phyloP scores from a whole-genome alignment of 2,888 invertebrate species.

The Philonicus albiceps region DNA sequence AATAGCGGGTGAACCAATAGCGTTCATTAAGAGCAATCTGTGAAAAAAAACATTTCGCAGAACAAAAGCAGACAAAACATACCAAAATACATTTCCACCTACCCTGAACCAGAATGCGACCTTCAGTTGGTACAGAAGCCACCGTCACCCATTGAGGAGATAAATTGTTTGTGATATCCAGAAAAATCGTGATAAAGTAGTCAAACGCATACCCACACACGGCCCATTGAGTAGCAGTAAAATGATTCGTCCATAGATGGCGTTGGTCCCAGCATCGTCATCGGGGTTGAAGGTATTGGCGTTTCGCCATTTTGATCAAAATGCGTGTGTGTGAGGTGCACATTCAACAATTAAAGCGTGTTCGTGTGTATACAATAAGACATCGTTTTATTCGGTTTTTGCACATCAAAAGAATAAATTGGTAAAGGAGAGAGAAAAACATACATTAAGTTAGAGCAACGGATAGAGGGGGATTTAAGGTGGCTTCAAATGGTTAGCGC shows the following conservation, averaged over 20 bases:
- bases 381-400: not conserved
- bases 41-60: not conserved
- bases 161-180: not conserved
- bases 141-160: not conserved
- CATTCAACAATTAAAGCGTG: not conserved
- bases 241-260: not conserved
- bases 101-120: constrained; percentile 93
- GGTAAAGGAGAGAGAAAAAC: not conserved
- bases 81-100: constrained; percentile 66
- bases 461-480: not conserved
- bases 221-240: not conserved
- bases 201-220: not conserved
- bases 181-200: constrained; percentile 2
- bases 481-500: not conserved
- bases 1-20: not conserved
- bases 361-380: not conserved
- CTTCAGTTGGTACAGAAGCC: constrained; percentile 60
- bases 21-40: not conserved
- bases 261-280: not conserved
- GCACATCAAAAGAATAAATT: constrained; percentile 14
- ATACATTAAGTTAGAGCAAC: constrained; percentile 5
- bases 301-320: not conserved
- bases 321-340: not conserved
- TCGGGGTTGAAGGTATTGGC: not conserved
- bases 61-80: constrained; percentile 5